Percentiles rank a stretch among this genome's conserved stretches.
These are phyloP conservation scores for Synchiropus splendidus DNA, from an alignment of 2,113 vertebrate genomes.

Conservation along the genomic window DNA sequence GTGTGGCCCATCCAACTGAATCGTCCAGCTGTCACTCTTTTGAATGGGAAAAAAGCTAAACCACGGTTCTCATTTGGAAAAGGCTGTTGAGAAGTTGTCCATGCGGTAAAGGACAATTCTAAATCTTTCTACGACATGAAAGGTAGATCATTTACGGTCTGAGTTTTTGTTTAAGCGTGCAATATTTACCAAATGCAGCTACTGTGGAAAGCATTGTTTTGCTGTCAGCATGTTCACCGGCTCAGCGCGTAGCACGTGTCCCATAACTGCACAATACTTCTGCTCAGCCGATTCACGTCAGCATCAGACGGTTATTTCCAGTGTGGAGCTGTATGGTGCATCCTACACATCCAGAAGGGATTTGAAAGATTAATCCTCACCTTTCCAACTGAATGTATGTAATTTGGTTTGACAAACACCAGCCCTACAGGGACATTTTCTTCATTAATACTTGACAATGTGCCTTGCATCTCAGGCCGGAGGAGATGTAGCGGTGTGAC, in stretches of 20 bases:
- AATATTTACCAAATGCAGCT: slow-evolving; percentile 21
- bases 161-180: slow-evolving; percentile 28
- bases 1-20: no score
- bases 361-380: slow-evolving; percentile 67
- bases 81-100: no score
- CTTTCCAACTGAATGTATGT: slow-evolving; percentile 63
- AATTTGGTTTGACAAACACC: slow-evolving; percentile 69
- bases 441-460: slow-evolving; percentile 74
- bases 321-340: slow-evolving; percentile 29
- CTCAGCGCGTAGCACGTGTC: slow-evolving; percentile 20
- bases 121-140: no score
- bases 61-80: no score
- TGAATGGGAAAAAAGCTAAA: no score
- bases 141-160: background rate
- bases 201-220: slow-evolving; percentile 17
- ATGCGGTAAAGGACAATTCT: no score
- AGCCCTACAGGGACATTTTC: slow-evolving; percentile 53
- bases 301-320: slow-evolving; percentile 37
- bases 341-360: slow-evolving; percentile 56
- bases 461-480: slow-evolving; percentile 48
- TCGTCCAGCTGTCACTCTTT: no score
- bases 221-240: slow-evolving; percentile 36
- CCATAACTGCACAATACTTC: slow-evolving; percentile 44
- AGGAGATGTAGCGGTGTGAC: slow-evolving; percentile 53
- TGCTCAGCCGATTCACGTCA: slow-evolving; percentile 50